phyloP scores from a whole-genome alignment of 2,888 invertebrate genomes.

The Eretmocerus hayati region DNA sequence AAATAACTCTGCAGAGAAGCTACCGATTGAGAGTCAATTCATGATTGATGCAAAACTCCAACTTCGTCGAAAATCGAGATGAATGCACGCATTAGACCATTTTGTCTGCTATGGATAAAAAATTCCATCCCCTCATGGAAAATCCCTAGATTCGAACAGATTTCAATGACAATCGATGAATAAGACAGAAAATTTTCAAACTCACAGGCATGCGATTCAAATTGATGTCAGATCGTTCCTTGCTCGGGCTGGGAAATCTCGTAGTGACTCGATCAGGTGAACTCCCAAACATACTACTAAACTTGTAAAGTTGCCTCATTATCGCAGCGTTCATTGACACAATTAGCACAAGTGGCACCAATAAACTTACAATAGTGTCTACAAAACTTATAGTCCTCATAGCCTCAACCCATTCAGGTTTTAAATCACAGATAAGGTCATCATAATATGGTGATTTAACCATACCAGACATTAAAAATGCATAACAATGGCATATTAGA shows the following conservation, averaged over 20 bases:
- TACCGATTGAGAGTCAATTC: too few relatives aligned
- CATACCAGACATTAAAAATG: conserved; percentile 48
- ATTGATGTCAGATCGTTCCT: conserved; percentile 45
- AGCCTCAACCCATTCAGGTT: conserved; percentile 48
- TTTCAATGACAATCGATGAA: too few relatives aligned
- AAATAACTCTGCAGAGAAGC: too few relatives aligned
- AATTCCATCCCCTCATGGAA: too few relatives aligned
- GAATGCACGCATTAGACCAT: too few relatives aligned
- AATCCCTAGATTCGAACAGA: too few relatives aligned
- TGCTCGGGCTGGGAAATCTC: conserved; percentile 26
- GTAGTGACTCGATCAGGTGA: not conserved
- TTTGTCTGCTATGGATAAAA: too few relatives aligned
- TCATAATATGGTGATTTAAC: too few relatives aligned
- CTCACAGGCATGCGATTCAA: conserved; percentile 35
- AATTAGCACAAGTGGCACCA: conserved; percentile 56
- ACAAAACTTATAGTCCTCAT: conserved; percentile 54
- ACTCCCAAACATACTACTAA: conserved; percentile 44
- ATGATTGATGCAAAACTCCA: too few relatives aligned
- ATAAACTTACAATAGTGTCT: conserved; percentile 58
- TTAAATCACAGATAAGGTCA: conserved; percentile 49
- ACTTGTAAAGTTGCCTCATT: conserved; percentile 50
- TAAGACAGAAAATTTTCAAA: too few relatives aligned
- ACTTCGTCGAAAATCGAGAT: too few relatives aligned
- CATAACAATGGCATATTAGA: conserved; percentile 46
- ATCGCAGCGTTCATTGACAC: conserved; percentile 61